These are phyloP conservation scores for Polymixis flavicincta DNA, from an alignment of 2,888 invertebrate genomes.

Conservation along the genomic window DNA sequence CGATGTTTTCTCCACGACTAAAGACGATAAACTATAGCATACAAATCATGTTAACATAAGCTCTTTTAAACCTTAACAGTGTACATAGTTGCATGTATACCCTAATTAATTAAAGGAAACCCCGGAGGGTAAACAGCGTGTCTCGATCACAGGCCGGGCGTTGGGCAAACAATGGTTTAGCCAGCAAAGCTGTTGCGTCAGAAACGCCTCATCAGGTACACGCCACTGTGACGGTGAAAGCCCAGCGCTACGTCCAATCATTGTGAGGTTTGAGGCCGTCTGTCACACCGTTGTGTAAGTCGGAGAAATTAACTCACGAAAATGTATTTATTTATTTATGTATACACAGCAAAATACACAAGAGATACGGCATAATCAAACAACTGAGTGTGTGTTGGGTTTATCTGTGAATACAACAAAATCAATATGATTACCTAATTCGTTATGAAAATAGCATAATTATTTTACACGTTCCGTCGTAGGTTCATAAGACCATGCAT, in stretches of 20 bases:
- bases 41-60: constrained; percentile 8
- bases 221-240: constrained; percentile 65
- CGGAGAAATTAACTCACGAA: neutral
- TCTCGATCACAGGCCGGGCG: constrained; percentile 62
- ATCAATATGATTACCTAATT: neutral
- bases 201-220: constrained; percentile 80
- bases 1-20: neutral
- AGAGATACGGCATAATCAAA: no score
- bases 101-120: constrained; percentile 60
- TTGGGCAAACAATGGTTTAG: constrained; percentile 80
- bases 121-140: constrained; percentile 47
- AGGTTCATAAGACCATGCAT: neutral
- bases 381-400: no score
- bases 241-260: constrained; percentile 73
- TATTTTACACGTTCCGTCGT: neutral
- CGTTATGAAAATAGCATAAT: no score
- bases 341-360: no score
- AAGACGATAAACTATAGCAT: neutral
- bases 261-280: constrained; percentile 62
- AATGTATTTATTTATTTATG: no score
- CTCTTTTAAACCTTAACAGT: constrained; percentile 16
- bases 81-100: constrained; percentile 31
- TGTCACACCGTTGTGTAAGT: constrained; percentile 59
- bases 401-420: neutral
- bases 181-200: constrained; percentile 67